These are phyloP conservation scores for Zeuzera pyrina DNA, from an alignment of 2,888 invertebrate genomes.

Conservation along the genomic window DNA sequence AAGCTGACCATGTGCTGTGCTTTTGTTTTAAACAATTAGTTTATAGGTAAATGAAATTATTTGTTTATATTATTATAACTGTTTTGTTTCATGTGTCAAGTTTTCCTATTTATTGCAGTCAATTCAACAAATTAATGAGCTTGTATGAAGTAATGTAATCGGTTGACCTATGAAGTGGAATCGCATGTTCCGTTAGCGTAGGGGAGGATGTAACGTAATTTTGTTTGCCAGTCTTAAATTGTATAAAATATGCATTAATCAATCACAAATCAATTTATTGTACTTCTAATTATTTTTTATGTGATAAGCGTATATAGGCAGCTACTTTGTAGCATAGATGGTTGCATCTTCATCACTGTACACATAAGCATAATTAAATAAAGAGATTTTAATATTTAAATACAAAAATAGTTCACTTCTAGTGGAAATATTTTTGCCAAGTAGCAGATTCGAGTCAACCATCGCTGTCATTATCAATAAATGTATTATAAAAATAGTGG, in stretches of 20 bases:
- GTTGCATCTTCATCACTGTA: slow-evolving; percentile 56
- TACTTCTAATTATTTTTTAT: slow-evolving; percentile 52
- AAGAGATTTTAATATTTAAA: slow-evolving; percentile 70
- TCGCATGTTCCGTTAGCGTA: slow-evolving; percentile 42
- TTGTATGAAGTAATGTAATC: slow-evolving; percentile 47
- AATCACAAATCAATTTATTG: slow-evolving; percentile 51
- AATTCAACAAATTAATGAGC: slow-evolving; percentile 46
- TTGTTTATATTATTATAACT: slow-evolving; percentile 49
- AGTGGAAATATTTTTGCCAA: slow-evolving; percentile 72
- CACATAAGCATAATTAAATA: slow-evolving; percentile 53
- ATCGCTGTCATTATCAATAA: slow-evolving; percentile 73
- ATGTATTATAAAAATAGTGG: slow-evolving; percentile 71
- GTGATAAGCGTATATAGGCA: slow-evolving; percentile 53
- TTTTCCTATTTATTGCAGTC: slow-evolving; percentile 63
- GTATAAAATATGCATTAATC: slow-evolving; percentile 37
- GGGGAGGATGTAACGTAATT: slow-evolving; percentile 30
- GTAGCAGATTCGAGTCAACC: slow-evolving; percentile 70
- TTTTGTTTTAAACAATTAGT: slow-evolving; percentile 69
- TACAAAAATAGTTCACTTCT: slow-evolving; percentile 64
- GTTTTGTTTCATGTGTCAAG: slow-evolving; percentile 42
- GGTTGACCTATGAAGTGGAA: slow-evolving; percentile 34
- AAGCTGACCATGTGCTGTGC: slow-evolving; percentile 73
- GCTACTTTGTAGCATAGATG: slow-evolving; percentile 63
- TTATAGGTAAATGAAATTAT: slow-evolving; percentile 63
- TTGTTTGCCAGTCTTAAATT: slow-evolving; percentile 52